Base-by-base conservation (phyloP, 2,797 vertebrate genomes). In the Cottoperca gobio region DNA sequence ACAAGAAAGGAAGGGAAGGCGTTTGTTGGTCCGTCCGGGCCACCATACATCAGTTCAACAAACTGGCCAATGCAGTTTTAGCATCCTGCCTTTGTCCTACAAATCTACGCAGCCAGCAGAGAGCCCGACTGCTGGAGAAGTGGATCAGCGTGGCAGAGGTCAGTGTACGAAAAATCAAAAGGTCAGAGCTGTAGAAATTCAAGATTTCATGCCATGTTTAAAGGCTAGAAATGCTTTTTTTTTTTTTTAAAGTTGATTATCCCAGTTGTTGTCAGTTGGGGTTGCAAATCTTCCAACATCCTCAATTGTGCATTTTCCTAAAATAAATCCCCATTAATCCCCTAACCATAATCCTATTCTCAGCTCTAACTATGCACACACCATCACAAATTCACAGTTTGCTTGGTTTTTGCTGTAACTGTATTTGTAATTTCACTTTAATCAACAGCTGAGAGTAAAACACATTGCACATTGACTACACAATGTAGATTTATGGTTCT, bases 61-160 rank as follows among this genome's bases (percentile, higher is more conserved):
- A 91, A 39, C 82, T 98, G 89, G 95, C 96, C 8, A 96, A 96
- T 0, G 95, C 96, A 0, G 96, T 97, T 11, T 90, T 95, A 3
- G 95, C 95, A 4, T 97, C 97, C 42, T 97, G 97, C 68, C 94
- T 98, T 39, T 93, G 92, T 78, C 91, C 95, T 8, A 95, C 94
- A 0, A 86, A 85, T 13, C 95, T 97, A n/a, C 94, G 95, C 61
- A 95, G 94, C 52, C 93, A 96, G 7, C 97, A 97, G 89, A 94
- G 96, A 76, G 96, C 95, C 0, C 93, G 96, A 0, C 92, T 98
- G 16, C 90, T 98, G 86, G 97, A 97, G 94, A 97, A 97, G 61
- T 98, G 97, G 97, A 97, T 98, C 92, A 93, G 93, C 0, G 96
- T 97, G 76, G 97, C 97, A 0, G 96, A 97, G 95, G 97, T 95